Evolutionary conservation across 2,113 vertebrate species (phyloP).

Genomic region (Shinisaurus crocodilurus): DNA sequence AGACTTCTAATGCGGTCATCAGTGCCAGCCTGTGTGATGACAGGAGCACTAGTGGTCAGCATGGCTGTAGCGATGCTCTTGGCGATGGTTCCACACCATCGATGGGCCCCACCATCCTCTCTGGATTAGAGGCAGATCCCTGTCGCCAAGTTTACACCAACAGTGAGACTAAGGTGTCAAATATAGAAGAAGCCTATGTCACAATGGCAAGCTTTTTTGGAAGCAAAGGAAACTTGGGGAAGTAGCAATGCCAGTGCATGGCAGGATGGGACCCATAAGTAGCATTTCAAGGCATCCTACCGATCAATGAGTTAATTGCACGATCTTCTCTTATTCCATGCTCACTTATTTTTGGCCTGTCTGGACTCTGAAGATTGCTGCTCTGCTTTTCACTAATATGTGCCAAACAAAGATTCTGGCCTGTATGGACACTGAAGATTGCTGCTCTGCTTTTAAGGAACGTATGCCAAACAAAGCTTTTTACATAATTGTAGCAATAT

Average conservation of each 20-base stretch:
- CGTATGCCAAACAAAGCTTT: not conserved
- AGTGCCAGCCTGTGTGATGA: conserved; percentile 14
- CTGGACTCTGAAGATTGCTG: not conserved
- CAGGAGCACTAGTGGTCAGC: too few species aligned
- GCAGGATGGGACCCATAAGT: not conserved
- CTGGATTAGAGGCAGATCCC: not conserved
- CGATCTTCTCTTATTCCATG: not conserved
- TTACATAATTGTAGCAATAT: not conserved
- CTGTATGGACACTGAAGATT: too few species aligned
- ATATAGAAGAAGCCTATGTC: conserved; percentile 89
- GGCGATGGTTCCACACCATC: not conserved
- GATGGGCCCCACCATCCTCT: not conserved
- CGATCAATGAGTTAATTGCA: not conserved
- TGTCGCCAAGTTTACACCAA: conserved; percentile 23
- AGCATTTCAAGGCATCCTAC: not conserved
- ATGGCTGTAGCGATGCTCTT: not conserved
- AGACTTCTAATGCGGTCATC: not conserved
- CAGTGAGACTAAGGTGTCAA: conserved; percentile 56
- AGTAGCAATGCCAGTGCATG: conserved; percentile 60
- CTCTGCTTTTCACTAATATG: not conserved
- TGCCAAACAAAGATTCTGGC: too few species aligned
- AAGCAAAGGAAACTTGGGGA: conserved; percentile 47
- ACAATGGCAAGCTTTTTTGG: conserved; percentile 93
- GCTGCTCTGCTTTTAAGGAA: too few species aligned
- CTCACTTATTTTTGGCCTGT: not conserved